Conservation (phyloP, 2,113 vertebrate species). For the Chaenocephalus aceratus region DNA sequence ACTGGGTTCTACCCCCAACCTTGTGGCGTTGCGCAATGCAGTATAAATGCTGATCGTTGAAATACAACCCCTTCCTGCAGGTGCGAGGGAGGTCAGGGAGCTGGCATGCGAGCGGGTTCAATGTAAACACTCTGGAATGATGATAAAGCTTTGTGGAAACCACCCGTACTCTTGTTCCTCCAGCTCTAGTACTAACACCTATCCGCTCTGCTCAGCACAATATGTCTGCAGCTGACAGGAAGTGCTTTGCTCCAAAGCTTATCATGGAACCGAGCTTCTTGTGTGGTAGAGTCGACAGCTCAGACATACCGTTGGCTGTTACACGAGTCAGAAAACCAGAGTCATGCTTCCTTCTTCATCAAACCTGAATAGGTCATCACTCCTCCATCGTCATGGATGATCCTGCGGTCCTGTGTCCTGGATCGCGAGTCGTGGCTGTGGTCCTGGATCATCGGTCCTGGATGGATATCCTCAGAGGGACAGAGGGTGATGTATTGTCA, state of each 20-base stretch:
- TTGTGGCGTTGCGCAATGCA: not conserved
- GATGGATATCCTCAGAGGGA: no score
- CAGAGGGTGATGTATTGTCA: no score
- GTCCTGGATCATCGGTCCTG: no score
- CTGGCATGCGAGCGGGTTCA: not conserved
- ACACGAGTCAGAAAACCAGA: no score
- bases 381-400: not conserved
- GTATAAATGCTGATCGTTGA: not conserved
- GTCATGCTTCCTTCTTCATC: not conserved
- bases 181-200: slow-evolving; percentile 15
- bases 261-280: not conserved
- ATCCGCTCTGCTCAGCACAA: slow-evolving; percentile 27
- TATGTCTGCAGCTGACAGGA: slow-evolving; percentile 48
- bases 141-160: slow-evolving; percentile 25
- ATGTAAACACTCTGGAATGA: slow-evolving; percentile 8
- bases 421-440: no score
- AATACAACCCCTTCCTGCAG: not conserved
- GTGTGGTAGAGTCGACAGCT: not conserved
- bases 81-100: not conserved
- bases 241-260: not conserved
- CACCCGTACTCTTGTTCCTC: not conserved
- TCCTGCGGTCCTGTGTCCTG: no score
- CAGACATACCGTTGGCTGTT: no score
- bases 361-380: not conserved
- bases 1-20: no score